Percentiles rank a stretch among this genome's conserved stretches.
phyloP scores from a whole-genome alignment of 2,888 invertebrate genomes.

The Tenthredo mesomela region DNA sequence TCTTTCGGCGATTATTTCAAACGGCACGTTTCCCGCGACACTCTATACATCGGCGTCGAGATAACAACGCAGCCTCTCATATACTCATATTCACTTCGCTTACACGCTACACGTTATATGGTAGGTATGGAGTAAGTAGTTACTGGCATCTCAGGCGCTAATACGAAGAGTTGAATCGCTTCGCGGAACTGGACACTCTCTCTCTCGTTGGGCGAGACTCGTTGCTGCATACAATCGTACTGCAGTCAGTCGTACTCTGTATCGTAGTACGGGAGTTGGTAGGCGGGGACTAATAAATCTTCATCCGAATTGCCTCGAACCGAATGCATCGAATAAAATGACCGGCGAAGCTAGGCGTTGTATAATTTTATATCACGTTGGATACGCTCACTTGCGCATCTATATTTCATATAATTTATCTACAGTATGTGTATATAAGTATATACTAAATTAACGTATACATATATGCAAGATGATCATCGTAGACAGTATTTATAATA shows the following conservation, averaged over 20 bases:
- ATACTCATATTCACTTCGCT: not conserved
- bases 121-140: not conserved
- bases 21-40: slow-evolving; percentile 17
- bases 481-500: not conserved
- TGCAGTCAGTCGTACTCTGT: not conserved
- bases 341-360: not conserved
- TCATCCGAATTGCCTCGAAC: not conserved
- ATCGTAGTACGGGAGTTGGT: slow-evolving; percentile 1
- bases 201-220: slow-evolving; percentile 21
- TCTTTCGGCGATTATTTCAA: not conserved
- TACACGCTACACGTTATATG: not conserved
- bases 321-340: not conserved
- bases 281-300: slow-evolving; percentile 32
- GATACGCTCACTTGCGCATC: not conserved
- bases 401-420: not conserved
- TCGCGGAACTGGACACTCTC: slow-evolving; percentile 1
- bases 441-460: too few relatives aligned
- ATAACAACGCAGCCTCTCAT: slow-evolving; percentile 18
- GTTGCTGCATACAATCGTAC: too few relatives aligned
- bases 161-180: slow-evolving; percentile 22
- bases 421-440: too few relatives aligned
- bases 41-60: not conserved
- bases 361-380: not conserved
- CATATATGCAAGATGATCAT: not conserved
- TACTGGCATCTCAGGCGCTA: not conserved